Evolutionary conservation across 2,888 invertebrate species (phyloP).

Genomic region (Litoditis marina): DNA sequence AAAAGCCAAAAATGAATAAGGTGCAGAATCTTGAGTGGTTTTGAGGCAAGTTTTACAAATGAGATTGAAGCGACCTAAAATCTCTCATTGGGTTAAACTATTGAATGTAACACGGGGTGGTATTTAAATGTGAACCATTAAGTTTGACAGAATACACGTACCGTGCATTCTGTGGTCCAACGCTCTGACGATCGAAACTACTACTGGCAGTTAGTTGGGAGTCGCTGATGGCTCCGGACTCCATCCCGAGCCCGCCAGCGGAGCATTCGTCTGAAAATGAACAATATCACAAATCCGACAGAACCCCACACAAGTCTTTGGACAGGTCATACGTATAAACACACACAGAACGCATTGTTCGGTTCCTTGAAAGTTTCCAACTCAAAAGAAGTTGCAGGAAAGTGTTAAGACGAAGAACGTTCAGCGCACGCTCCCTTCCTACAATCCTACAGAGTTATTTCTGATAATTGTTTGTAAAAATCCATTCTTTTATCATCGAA

Average conservation of each 20-base stretch:
- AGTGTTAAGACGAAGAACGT: background rate
- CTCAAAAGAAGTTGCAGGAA: background rate
- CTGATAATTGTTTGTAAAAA: too few species aligned
- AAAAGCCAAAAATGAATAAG: too few species aligned
- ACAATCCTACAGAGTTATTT: too few species aligned
- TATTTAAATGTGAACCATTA: too few species aligned
- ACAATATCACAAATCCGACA: too few species aligned
- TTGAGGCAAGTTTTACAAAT: too few species aligned
- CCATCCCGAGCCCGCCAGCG: slow-evolving; percentile 74
- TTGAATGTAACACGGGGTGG: too few species aligned
- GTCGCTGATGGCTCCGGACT: slow-evolving; percentile 77
- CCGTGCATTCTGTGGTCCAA: slow-evolving; percentile 82
- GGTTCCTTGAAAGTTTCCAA: background rate
- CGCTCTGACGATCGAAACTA: slow-evolving; percentile 78
- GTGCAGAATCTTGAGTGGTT: too few species aligned
- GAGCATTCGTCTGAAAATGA: slow-evolving; percentile 36
- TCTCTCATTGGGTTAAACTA: too few species aligned
- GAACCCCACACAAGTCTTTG: background rate
- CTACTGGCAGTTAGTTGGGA: slow-evolving; percentile 79
- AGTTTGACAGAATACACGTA: background rate
- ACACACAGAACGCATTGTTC: background rate
- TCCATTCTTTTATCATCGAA: too few species aligned
- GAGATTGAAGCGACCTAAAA: too few species aligned
- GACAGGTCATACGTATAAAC: background rate
- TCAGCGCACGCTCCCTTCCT: too few species aligned